Evolutionary conservation across 2,113 vertebrate genomes (phyloP).

Genomic region (Myxocyprinus asiaticus): DNA sequence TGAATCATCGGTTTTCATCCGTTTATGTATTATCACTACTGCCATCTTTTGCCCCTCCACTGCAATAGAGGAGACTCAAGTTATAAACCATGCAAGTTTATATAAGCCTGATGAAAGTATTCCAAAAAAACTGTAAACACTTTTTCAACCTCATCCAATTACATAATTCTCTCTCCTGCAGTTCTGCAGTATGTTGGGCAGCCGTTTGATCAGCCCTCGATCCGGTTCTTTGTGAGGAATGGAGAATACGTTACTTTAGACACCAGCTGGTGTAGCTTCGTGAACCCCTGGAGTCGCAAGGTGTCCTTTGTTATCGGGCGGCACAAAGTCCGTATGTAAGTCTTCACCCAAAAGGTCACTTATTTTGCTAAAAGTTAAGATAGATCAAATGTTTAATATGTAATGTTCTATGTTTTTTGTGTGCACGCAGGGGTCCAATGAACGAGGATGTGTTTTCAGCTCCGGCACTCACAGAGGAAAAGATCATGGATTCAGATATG

Average conservation of each 20-base stretch:
- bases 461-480: constrained; percentile 72
- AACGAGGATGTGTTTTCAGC: constrained; percentile 91
- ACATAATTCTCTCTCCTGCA: constrained; percentile 50
- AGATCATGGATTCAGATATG: constrained; percentile 77
- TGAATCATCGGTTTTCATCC: no score
- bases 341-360: neutral
- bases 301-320: constrained; percentile 94
- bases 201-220: constrained; percentile 90
- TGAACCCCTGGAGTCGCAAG: constrained; percentile 95
- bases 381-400: neutral
- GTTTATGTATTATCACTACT: no score
- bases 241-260: constrained; percentile 92
- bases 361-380: neutral
- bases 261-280: constrained; percentile 95
- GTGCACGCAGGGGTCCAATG: constrained; percentile 82
- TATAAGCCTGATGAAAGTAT: no score
- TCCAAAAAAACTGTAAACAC: no score
- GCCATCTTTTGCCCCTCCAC: no score
- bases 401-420: constrained; percentile 54
- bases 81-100: no score
- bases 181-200: constrained; percentile 89
- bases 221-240: constrained; percentile 88
- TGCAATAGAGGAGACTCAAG: no score
- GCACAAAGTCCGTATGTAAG: constrained; percentile 93
- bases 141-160: neutral